Evolutionary conservation across 2,888 invertebrate genomes (phyloP).

Genomic region (Yponomeuta plumbellus): DNA sequence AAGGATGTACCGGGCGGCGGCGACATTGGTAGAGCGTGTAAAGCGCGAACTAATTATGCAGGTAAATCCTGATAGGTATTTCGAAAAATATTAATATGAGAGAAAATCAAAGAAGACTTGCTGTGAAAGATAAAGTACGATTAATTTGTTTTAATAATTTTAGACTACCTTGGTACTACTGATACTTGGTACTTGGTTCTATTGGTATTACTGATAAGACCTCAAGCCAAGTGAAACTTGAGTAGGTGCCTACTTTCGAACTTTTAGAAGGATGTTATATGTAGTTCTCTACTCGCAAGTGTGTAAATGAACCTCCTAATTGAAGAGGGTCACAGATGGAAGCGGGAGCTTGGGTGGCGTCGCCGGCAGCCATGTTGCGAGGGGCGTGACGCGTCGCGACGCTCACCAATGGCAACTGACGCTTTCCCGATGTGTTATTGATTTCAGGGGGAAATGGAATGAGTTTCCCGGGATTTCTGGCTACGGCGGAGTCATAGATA

Average conservation of each 20-base stretch:
- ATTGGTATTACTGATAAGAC: background rate
- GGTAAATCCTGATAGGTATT: too few relatives aligned
- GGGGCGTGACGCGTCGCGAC: conserved; percentile 49
- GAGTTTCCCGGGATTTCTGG: conserved; percentile 32
- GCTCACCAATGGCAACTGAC: conserved; percentile 48
- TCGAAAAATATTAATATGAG: too few relatives aligned
- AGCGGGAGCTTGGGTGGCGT: conserved; percentile 21
- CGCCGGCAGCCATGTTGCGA: conserved; percentile 56
- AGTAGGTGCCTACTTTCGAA: background rate
- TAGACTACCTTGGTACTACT: too few relatives aligned
- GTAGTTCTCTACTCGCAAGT: background rate
- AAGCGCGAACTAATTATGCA: too few relatives aligned
- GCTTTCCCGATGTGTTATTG: conserved; percentile 52
- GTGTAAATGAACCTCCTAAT: background rate
- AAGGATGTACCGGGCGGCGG: too few relatives aligned
- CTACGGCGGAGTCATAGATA: background rate
- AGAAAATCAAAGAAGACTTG: too few relatives aligned
- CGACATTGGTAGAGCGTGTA: too few relatives aligned
- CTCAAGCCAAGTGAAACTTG: background rate
- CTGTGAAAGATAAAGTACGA: too few relatives aligned
- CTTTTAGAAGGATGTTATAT: background rate
- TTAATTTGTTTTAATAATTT: too few relatives aligned
- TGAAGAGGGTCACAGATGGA: conserved; percentile 7
- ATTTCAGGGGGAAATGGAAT: conserved; percentile 44
- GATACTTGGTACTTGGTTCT: too few relatives aligned